Percentiles rank a stretch among this genome's conserved stretches.
phyloP scores from a whole-genome alignment of 2,888 invertebrate genomes.

The Trachelus tabidus region DNA sequence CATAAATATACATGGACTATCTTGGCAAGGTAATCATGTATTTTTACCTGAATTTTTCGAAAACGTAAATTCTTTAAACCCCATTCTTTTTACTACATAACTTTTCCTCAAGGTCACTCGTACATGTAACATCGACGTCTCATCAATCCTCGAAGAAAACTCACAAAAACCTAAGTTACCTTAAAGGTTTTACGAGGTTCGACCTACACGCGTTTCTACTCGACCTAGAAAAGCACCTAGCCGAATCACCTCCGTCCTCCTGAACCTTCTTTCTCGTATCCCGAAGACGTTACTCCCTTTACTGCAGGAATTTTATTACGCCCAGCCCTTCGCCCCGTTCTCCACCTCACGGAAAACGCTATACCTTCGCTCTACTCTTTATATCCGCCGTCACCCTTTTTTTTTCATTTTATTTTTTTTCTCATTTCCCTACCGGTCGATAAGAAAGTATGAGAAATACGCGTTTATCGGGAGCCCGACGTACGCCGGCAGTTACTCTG shows the following conservation, averaged over 20 bases:
- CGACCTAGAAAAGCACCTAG: background rate
- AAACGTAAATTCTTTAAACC: background rate
- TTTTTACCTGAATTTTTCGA: background rate
- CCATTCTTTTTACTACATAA: background rate
- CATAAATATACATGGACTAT: too few relatives aligned
- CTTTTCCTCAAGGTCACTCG: background rate
- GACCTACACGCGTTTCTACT: background rate
- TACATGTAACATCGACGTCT: background rate
- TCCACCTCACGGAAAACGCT: background rate
- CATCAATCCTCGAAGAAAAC: background rate
- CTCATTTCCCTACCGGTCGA: background rate
- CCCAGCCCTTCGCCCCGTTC: background rate
- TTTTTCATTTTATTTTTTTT: background rate
- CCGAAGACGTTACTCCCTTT: background rate
- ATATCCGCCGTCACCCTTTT: background rate
- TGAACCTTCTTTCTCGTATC: background rate
- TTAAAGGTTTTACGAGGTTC: background rate
- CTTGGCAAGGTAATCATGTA: background rate
- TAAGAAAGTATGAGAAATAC: background rate
- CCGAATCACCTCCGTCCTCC: background rate
- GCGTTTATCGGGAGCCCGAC: background rate
- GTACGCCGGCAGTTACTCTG: slow-evolving; percentile 7
- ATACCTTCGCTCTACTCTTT: background rate
- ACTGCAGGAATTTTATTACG: background rate
- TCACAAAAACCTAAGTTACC: background rate